A percentile compares a stretch with the other conserved stretches of the same genome.
Conservation (phyloP, 2,113 vertebrate species). For the Myrmecobius fasciatus region DNA sequence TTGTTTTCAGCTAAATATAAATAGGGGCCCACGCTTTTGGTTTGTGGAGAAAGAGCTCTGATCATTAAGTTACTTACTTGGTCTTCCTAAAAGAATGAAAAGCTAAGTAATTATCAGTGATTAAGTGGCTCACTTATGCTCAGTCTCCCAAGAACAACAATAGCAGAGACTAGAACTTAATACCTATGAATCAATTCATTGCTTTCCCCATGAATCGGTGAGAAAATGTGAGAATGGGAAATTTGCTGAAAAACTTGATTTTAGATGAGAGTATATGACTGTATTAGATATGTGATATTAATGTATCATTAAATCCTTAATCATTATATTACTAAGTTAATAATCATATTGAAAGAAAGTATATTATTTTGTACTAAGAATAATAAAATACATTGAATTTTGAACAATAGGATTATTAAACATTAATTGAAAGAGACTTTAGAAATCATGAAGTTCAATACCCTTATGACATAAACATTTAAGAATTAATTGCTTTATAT, state of each 20-base stretch:
- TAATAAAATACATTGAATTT: background rate
- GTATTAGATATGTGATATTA: constrained; percentile 31
- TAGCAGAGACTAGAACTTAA: background rate
- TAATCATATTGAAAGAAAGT: constrained; percentile 38
- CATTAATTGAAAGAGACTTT: background rate
- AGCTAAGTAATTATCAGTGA: background rate
- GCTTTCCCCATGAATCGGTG: background rate
- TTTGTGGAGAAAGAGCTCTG: background rate
- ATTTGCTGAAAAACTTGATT: background rate
- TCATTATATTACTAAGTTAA: constrained; percentile 21
- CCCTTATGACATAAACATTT: background rate
- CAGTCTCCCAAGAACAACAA: background rate
- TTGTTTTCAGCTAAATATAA: background rate
- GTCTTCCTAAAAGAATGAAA: background rate
- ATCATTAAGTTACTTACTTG: background rate
- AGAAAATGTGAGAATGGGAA: background rate
- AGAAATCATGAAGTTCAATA: background rate
- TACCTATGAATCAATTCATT: background rate
- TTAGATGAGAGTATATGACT: constrained; percentile 34
- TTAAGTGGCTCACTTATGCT: background rate
- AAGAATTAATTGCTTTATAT: background rate
- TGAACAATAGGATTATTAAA: background rate
- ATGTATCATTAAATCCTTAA: constrained; percentile 18
- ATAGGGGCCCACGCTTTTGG: background rate
- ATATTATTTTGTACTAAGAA: constrained; percentile 9